Evolutionary conservation across 2,113 vertebrate species (phyloP), one percentile per base, ranked within the genome.

Genomic region (Carassius auratus): DNA sequence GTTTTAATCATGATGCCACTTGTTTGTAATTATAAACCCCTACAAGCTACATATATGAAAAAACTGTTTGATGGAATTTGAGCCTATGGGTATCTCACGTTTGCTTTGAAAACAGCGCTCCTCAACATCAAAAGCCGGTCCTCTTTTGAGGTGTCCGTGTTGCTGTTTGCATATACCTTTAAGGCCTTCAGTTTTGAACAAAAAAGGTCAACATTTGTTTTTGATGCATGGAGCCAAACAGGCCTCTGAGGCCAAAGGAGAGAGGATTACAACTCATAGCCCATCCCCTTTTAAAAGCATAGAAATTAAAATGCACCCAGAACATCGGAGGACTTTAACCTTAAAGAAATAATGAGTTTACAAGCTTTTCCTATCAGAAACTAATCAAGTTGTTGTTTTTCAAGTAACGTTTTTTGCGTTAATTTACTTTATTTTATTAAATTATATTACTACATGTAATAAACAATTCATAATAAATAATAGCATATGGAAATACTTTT

Each of bases 11-110:
- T 94, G 93, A 94, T 93, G 88, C 76, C 85, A 85, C 89, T 93
- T 94, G 93, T 94, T 94, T 93, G 93, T 95, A 94, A 95, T 95
- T 94, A 95, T 93, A 94, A 94, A 94, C 92, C 94, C 89, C 90
- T 90, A 66, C 88, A 90, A 94, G 91, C 91, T 36, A 83, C 89
- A 81, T 86, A 91, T 93, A 94, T 94, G 93, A 95, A 95, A 1
- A 57, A 94, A 94, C 68, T 88, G 86, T 90, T 91, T 93, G 89
- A 92, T 92, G 91, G 90, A 91, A 94, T 94, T 93, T 91, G 92
- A 91, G 93, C 93, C 94, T 93, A 93, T 94, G 94, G 94, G 93
- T 93, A 94, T 94, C 91, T 86, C 90, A 89, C 89, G 85, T 90
- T 87, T 90, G 90, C 91, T 93, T 93, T 94, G 91, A 95, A 94